Base-by-base conservation (phyloP, 2,113 vertebrate species). In the Todiramphus saurophagus region DNA sequence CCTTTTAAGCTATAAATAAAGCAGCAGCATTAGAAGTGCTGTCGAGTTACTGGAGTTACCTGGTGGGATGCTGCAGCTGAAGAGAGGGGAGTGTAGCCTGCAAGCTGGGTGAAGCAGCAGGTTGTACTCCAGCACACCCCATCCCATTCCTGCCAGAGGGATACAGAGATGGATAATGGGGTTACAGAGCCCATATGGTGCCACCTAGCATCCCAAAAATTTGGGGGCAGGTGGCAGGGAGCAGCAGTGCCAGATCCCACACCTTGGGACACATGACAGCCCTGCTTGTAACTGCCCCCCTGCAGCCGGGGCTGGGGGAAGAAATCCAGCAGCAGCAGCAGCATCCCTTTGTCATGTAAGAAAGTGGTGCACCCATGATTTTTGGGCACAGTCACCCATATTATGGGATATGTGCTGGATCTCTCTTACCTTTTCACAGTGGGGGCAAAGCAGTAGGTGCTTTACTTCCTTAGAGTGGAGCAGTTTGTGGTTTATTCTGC, bases 331-430 rank as follows among this genome's bases (percentile, higher is more conserved):
- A 67, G 44, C 80, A 67, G 44, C 80, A 63, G 5, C 41, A 5
- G 5, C 46, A 27, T 41, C 53, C 13, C 10, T 3, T 1, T 1
- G 1, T 10, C 55, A 3, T 7, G 30, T 28, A 30, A 30, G 18
- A 27, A 27, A 37, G 28, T 20, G 21, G 3, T 35, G 13, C 35
- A 17, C 5, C 67, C 1, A 0, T 30, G 58, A 10, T 37, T 89
- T 89, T 50, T 19, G 30, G 80, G 33, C 50, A 27, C 11, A 56
- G 10, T 5, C 17, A 11, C 16, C 4, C 16, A n/a, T 21, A n/a
- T 48, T 77, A 8, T 13, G 7, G 48, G 2, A 8, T 18, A 1
- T 10, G 55, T 48, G 41, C 31, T 66, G 50, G 5, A 8, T 50
- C 30, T 73, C 35, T 68, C 56, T 77, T 24, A 39, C 24, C 23